These are phyloP conservation scores for Scomber japonicus DNA, from an alignment of 2,113 vertebrate species.

Conservation along the genomic window DNA sequence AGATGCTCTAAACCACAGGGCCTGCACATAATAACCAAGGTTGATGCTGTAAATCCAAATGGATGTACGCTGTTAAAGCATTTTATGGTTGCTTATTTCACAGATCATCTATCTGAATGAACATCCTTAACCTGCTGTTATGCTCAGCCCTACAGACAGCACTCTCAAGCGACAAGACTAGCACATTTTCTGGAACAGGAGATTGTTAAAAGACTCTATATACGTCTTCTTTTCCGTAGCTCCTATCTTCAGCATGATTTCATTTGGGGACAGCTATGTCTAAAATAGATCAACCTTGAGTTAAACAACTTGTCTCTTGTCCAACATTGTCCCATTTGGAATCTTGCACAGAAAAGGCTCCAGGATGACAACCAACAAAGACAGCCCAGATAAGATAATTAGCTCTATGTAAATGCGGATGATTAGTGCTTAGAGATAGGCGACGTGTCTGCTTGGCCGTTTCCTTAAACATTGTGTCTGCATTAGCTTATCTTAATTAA, in stretches of 20 bases:
- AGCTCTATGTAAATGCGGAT: slow-evolving; percentile 40
- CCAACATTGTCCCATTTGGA: background rate
- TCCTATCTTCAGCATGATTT: slow-evolving; percentile 20
- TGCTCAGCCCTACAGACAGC: slow-evolving; percentile 33
- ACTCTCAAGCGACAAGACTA: slow-evolving; percentile 20
- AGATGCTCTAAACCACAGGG: slow-evolving; percentile 44
- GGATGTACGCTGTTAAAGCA: slow-evolving; percentile 47
- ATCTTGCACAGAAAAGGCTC: slow-evolving; percentile 5
- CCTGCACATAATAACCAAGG: slow-evolving; percentile 43
- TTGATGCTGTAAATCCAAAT: slow-evolving; percentile 58
- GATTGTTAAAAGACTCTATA: background rate
- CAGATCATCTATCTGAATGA: slow-evolving; percentile 69
- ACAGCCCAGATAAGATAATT: slow-evolving; percentile 53
- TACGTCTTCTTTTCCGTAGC: slow-evolving; percentile 18
- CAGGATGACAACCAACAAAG: slow-evolving; percentile 29
- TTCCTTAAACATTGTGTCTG: slow-evolving; percentile 57
- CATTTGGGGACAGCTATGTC: background rate
- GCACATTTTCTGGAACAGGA: slow-evolving; percentile 26
- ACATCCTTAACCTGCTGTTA: slow-evolving; percentile 29
- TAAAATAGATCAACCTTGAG: slow-evolving; percentile 8
- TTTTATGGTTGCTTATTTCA: slow-evolving; percentile 67
- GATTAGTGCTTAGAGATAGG: slow-evolving; percentile 55
- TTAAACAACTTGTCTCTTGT: slow-evolving; percentile 27
- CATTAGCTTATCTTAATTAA: slow-evolving; percentile 79
- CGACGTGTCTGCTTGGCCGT: slow-evolving; percentile 52